Percentiles rank a stretch among this genome's conserved stretches.
phyloP scores from a whole-genome alignment of 2,888 invertebrate species.

The Lamproptera curius region DNA sequence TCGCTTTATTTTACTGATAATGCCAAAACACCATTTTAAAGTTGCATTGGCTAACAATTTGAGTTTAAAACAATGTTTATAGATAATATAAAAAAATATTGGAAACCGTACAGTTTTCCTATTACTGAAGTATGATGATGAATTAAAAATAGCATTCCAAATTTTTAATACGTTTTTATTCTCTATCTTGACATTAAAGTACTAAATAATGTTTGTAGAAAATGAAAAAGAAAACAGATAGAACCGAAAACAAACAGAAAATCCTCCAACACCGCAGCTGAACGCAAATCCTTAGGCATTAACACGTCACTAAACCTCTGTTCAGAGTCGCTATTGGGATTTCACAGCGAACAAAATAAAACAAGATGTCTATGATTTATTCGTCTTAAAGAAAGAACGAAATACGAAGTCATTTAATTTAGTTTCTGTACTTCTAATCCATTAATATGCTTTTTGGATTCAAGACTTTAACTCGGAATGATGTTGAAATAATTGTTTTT shows the following conservation, averaged over 20 bases:
- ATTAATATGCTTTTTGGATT: background rate
- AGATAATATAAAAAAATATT: too few relatives aligned
- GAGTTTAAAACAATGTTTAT: too few relatives aligned
- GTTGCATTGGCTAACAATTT: too few relatives aligned
- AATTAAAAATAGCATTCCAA: too few relatives aligned
- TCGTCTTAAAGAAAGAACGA: background rate
- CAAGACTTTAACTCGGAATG: background rate
- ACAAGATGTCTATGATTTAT: background rate
- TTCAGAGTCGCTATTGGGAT: background rate
- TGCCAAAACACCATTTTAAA: too few relatives aligned
- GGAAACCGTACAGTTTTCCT: too few relatives aligned
- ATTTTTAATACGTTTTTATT: too few relatives aligned
- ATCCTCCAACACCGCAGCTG: conserved; percentile 9
- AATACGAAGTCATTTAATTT: background rate
- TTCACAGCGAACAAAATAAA: conserved; percentile 5
- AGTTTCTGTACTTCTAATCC: background rate
- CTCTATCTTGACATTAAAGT: too few relatives aligned
- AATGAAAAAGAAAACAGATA: conserved; percentile 9
- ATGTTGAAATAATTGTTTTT: too few relatives aligned
- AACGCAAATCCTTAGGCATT: conserved; percentile 19
- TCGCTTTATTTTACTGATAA: too few relatives aligned
- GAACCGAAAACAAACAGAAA: conserved; percentile 14
- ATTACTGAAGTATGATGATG: too few relatives aligned
- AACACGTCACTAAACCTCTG: conserved; percentile 12
- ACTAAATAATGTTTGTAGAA: too few relatives aligned